phyloP scores from a whole-genome alignment of 2,113 vertebrate genomes.

The Heterocephalus glaber region DNA sequence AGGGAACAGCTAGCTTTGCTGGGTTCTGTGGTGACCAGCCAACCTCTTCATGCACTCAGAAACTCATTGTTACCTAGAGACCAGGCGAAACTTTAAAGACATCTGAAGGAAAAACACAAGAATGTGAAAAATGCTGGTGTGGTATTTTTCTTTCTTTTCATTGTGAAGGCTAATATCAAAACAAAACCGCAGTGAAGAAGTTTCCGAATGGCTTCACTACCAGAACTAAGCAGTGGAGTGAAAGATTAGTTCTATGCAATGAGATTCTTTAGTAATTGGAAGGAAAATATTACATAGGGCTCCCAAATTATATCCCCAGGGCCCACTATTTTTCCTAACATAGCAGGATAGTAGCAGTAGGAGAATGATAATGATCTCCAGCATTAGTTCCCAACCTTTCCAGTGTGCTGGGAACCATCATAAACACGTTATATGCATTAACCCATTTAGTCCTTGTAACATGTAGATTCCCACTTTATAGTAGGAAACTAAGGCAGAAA shows the following conservation, averaged over 20 bases:
- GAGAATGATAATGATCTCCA: background rate
- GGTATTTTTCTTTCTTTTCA: background rate
- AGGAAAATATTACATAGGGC: constrained; percentile 7
- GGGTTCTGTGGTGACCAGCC: background rate
- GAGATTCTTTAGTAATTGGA: background rate
- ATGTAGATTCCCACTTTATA: background rate
- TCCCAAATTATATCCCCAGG: background rate
- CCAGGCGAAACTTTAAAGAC: background rate
- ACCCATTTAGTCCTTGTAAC: background rate
- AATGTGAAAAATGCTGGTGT: background rate
- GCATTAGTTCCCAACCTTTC: background rate
- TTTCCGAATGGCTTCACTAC: background rate
- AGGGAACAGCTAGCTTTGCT: constrained; percentile 20
- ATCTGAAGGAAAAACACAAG: constrained; percentile 2
- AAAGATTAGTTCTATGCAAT: background rate
- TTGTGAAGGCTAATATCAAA: background rate
- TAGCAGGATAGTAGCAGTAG: background rate
- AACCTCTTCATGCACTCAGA: background rate
- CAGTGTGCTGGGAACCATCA: background rate
- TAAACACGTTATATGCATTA: background rate
- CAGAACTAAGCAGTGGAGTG: background rate
- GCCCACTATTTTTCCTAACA: background rate
- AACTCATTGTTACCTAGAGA: background rate
- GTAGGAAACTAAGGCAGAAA: background rate
- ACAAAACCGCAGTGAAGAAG: background rate